A percentile compares a stretch with the other conserved stretches of the same genome.
These are phyloP conservation scores for Gymnocheta viridis DNA, from an alignment of 2,888 invertebrate genomes.

Conservation along the genomic window DNA sequence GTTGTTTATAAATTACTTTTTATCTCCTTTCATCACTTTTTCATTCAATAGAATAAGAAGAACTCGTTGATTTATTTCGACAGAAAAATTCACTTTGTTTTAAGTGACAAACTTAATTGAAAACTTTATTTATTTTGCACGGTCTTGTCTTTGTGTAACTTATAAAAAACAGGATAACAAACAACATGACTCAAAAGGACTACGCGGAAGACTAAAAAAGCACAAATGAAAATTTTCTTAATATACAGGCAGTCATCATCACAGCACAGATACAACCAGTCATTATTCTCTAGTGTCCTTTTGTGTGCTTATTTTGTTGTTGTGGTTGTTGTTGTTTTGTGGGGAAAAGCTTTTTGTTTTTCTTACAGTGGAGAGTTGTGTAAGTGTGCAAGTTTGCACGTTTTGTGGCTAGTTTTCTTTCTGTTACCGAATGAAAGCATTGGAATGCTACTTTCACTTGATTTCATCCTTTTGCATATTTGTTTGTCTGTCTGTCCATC, in stretches of 20 bases:
- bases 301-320: background rate
- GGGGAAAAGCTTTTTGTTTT: constrained; percentile 52
- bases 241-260: constrained; percentile 53
- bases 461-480: constrained; percentile 25
- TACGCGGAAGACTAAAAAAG: constrained; percentile 77
- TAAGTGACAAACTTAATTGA: background rate
- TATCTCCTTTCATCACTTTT: constrained; percentile 4
- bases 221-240: constrained; percentile 62
- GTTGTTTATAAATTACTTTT: constrained; percentile 6
- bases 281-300: background rate
- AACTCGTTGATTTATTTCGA: background rate
- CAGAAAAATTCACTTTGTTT: constrained; percentile 10
- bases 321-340: background rate
- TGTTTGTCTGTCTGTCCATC: background rate
- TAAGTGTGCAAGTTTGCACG: background rate
- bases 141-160: constrained; percentile 68
- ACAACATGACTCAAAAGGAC: constrained; percentile 78
- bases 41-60: background rate
- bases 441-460: constrained; percentile 50
- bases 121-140: constrained; percentile 51
- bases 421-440: constrained; percentile 5
- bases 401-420: background rate
- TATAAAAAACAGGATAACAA: constrained; percentile 67
- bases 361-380: constrained; percentile 38
- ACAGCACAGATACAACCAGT: constrained; percentile 3